phyloP scores from a whole-genome alignment of 2,888 invertebrate genomes.

The Lamproptera curius region DNA sequence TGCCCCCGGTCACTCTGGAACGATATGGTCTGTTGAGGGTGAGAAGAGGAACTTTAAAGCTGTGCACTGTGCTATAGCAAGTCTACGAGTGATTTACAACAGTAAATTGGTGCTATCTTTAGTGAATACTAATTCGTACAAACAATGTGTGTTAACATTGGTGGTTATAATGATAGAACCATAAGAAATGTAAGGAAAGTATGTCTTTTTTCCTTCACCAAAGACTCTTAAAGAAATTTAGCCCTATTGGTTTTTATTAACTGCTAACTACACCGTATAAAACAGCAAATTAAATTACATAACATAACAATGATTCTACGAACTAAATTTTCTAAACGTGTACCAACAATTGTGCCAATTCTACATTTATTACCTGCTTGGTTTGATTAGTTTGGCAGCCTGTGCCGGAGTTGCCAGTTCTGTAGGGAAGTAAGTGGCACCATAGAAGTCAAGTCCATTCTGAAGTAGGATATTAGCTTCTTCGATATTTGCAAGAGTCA shows the following conservation, averaged over 20 bases:
- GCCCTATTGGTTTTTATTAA: too few relatives aligned
- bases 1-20: conserved; percentile 81
- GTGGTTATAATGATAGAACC: too few relatives aligned
- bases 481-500: conserved; percentile 86
- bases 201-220: not conserved
- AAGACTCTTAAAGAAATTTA: not conserved
- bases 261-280: too few relatives aligned
- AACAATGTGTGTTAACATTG: too few relatives aligned
- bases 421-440: conserved; percentile 92
- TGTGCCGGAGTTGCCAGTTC: conserved; percentile 84
- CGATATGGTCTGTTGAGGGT: conserved; percentile 32
- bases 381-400: conserved; percentile 78
- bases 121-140: too few relatives aligned
- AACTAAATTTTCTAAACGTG: too few relatives aligned
- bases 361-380: conserved; percentile 51
- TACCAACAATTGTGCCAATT: not conserved
- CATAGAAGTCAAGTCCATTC: conserved; percentile 92
- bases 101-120: too few relatives aligned
- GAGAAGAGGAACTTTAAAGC: conserved; percentile 23
- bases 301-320: too few relatives aligned
- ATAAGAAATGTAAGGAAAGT: not conserved
- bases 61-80: conserved; percentile 11
- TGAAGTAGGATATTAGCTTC: conserved; percentile 88
- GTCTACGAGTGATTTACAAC: too few relatives aligned
- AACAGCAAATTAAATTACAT: too few relatives aligned